These are phyloP conservation scores for Cephus pygmeus DNA, from an alignment of 2,888 invertebrate genomes.

Conservation along the genomic window DNA sequence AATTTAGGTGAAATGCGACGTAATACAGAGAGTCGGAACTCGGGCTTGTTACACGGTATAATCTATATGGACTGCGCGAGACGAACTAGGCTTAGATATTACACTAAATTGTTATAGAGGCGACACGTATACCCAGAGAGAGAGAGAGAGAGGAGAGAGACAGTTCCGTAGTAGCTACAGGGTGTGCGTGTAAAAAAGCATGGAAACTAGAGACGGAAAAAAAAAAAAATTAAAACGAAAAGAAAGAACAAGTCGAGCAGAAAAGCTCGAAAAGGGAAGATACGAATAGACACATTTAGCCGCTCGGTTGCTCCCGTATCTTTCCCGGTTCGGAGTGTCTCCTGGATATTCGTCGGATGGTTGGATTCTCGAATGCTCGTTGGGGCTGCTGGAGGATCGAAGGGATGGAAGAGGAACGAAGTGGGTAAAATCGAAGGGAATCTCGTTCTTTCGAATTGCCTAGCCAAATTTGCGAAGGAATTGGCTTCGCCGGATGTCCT, in stretches of 20 bases:
- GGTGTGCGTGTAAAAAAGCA: no score
- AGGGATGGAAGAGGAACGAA: background rate
- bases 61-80: no score
- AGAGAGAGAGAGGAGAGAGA: background rate
- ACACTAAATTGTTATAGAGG: no score
- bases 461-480: constrained; percentile 48
- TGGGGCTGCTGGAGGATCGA: no score
- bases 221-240: background rate
- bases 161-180: background rate
- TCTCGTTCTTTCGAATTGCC: constrained; percentile 49
- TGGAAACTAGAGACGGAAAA: background rate
- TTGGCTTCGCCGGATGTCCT: constrained; percentile 32
- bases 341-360: constrained; percentile 1
- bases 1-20: no score
- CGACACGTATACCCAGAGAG: no score
- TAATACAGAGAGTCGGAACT: no score
- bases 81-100: no score
- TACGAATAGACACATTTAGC: constrained; percentile 15
- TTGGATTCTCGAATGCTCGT: no score
- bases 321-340: constrained; percentile 34
- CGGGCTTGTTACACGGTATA: no score
- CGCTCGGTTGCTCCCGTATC: constrained; percentile 20
- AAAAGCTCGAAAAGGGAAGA: constrained; percentile 3
- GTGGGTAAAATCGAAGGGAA: constrained; percentile 42
- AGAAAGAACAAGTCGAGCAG: background rate